Evolutionary conservation across 2,113 vertebrate genomes (phyloP), one percentile per base, ranked within the genome.

Genomic region (Lophochroa leadbeateri): DNA sequence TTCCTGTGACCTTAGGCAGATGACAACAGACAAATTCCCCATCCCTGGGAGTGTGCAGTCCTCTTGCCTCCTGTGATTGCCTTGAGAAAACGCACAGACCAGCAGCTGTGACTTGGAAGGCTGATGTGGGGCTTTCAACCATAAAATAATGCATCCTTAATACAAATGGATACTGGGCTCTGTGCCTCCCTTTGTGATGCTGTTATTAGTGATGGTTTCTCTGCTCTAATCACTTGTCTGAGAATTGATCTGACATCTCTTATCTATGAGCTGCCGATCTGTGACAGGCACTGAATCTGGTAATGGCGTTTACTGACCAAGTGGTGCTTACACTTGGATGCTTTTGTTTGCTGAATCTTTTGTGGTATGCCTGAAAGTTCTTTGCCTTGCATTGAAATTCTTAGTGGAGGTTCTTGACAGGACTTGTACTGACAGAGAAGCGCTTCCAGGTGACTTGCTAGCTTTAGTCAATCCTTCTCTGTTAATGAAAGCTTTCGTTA

Each of bases 201-300:
- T 60, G 50, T 75, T 95, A 61, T 41, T 61, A 76, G 80, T 4
- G 2, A 9, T 52, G 60, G 33, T 68, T 90, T 79, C 49, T 89
- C 23, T 71, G 17, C 57, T 94, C 68, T 64, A 64, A 52, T 49
- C 53, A 16, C 44, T 92, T 90, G 69, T 71, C 92, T 79, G 37
- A 65, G 52, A 91, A 92, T 92, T 89, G 83, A 92, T 82, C 80
- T 91, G 91, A 76, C 82, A 20, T 82, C 10, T 94, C 58, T 78
- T 68, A 60, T 68, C 82, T 86, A 12, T 74, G 69, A 78, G 47
- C 47, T 80, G 49, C 71, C 92, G 64, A 81, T 82, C 55, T 92
- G 72, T 94, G 86, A 58, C 61, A 72, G 63, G 49, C 70, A 78
- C 77, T 10, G 44, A 65, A 41, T 96, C 88, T 82, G 52, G 58